Evolutionary conservation across 2,797 vertebrate species (phyloP).

Genomic region (Acanthurus lineatus): DNA sequence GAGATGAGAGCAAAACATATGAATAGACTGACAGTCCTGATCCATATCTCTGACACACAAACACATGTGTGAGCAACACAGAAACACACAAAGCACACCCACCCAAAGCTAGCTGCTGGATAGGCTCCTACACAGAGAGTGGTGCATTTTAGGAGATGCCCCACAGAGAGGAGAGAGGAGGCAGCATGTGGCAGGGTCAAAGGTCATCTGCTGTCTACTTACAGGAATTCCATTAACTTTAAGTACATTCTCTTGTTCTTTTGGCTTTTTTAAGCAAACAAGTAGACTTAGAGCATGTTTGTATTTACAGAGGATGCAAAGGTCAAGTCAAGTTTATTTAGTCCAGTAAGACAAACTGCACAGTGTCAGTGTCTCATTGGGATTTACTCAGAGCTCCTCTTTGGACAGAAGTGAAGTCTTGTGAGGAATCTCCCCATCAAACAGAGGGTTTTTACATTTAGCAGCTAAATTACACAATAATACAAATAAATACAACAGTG

Average conservation of each 20-base stretch:
- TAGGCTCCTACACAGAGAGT: neutral
- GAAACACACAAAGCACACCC: neutral
- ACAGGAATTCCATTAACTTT: neutral
- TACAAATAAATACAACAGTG: too few species aligned
- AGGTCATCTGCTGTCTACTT: constrained; percentile 27
- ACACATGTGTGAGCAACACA: neutral
- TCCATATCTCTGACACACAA: neutral
- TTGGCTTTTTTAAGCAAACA: constrained; percentile 11
- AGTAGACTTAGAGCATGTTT: constrained; percentile 15
- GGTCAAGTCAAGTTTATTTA: constrained; percentile 9
- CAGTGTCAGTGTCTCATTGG: neutral
- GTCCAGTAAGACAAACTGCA: neutral
- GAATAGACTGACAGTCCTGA: constrained; percentile 13
- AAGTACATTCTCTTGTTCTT: constrained; percentile 2
- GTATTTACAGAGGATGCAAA: neutral
- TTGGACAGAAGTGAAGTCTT: neutral
- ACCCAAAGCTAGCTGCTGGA: constrained; percentile 17
- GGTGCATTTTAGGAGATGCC: constrained; percentile 35
- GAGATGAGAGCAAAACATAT: constrained; percentile 23
- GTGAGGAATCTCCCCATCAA: neutral
- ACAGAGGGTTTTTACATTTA: too few species aligned
- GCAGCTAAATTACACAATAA: too few species aligned
- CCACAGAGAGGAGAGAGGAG: constrained; percentile 25
- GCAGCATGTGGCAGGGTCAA: constrained; percentile 27
- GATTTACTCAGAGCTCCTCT: neutral